Percentiles rank a stretch among this genome's conserved stretches.
These are phyloP conservation scores for Chaetops frenatus DNA, from an alignment of 2,113 vertebrate genomes.

Conservation along the genomic window DNA sequence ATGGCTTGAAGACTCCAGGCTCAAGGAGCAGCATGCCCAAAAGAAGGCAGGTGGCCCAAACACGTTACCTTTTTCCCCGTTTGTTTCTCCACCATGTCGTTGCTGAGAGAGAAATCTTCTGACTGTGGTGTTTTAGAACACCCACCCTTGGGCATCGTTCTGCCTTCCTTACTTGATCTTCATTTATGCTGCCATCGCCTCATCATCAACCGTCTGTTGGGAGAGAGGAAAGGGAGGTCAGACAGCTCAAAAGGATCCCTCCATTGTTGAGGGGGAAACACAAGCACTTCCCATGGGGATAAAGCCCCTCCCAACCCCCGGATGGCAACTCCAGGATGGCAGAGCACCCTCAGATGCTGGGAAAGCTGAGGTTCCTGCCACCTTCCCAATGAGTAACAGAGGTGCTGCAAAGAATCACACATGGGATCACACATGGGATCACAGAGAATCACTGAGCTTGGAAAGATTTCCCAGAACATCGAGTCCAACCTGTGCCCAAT, in stretches of 20 bases:
- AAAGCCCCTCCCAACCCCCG: neutral
- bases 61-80: constrained; percentile 91
- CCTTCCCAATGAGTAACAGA: neutral
- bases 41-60: neutral
- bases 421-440: neutral
- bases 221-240: constrained; percentile 29
- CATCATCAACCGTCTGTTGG: constrained; percentile 91
- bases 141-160: constrained; percentile 99
- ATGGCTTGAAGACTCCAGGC: fast-evolving
- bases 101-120: constrained; percentile 95
- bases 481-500: neutral
- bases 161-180: constrained; percentile 94
- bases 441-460: neutral
- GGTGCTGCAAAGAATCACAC: neutral
- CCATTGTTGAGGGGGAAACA: fast-evolving
- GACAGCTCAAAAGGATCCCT: neutral
- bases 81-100: constrained; percentile 99
- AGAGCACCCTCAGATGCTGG: neutral
- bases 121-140: constrained; percentile 98
- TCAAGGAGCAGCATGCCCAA: neutral
- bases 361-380: neutral
- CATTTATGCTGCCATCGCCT: constrained; percentile 95
- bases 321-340: neutral
- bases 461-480: neutral
- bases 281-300: neutral